Evolutionary conservation across 2,113 vertebrate genomes (phyloP).

Genomic region (Myrmecophaga tridactyla): DNA sequence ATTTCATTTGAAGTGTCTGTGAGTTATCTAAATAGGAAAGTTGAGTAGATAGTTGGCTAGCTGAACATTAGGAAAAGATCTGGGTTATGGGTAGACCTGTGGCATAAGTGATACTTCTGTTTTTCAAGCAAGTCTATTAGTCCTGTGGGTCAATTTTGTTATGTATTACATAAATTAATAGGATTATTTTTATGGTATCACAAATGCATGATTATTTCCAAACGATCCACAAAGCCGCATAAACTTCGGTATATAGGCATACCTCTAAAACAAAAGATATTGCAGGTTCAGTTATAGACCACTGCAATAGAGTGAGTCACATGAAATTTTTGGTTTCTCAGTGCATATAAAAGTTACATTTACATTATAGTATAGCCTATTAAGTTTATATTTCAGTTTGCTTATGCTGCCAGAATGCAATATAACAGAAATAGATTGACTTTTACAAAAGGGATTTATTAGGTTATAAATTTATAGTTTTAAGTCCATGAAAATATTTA

Average conservation of each 20-base stretch:
- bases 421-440: too few relatives aligned
- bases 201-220: not conserved
- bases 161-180: not conserved
- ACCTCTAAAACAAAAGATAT: too few relatives aligned
- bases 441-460: too few relatives aligned
- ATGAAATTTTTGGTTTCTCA: too few relatives aligned
- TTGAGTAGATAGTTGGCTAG: not conserved
- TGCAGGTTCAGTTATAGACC: too few relatives aligned
- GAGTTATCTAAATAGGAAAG: not conserved
- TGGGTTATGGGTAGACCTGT: not conserved
- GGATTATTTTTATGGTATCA: not conserved
- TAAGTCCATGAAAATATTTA: too few relatives aligned
- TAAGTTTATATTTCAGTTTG: too few relatives aligned
- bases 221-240: not conserved
- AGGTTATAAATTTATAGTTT: too few relatives aligned
- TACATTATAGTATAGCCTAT: too few relatives aligned
- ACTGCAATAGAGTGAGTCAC: too few relatives aligned
- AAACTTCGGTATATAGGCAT: not conserved
- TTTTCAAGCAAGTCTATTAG: not conserved
- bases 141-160: not conserved
- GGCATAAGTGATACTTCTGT: not conserved
- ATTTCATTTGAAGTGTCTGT: not conserved
- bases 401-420: too few relatives aligned
- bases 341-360: too few relatives aligned
- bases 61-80: not conserved